Percentiles rank a stretch among this genome's conserved stretches.
Conservation (phyloP, 2,797 vertebrate genomes). For the Spinus olivaceus region DNA sequence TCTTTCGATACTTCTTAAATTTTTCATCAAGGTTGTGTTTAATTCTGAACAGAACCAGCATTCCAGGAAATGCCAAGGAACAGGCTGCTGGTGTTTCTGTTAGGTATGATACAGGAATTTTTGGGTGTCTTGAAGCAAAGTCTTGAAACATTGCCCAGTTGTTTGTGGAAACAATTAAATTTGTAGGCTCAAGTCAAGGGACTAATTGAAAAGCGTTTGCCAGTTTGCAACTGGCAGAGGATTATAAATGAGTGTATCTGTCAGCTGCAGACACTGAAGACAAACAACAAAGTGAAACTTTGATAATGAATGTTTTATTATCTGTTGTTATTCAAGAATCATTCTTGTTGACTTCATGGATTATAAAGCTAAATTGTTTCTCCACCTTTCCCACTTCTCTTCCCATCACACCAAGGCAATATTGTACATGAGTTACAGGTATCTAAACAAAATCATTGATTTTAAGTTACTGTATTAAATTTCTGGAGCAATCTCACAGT, state of each 20-base stretch:
- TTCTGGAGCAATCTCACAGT: background rate
- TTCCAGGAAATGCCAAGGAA: background rate
- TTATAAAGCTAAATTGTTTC: conserved; percentile 37
- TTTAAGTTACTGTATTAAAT: background rate
- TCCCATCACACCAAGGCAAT: background rate
- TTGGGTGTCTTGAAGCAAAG: background rate
- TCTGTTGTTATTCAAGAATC: conserved; percentile 27
- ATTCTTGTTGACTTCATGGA: conserved; percentile 29
- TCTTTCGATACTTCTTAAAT: background rate
- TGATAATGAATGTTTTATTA: conserved; percentile 45
- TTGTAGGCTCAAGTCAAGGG: background rate
- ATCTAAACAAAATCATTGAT: background rate
- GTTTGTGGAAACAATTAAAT: conserved; percentile 46
- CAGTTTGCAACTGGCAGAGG: background rate
- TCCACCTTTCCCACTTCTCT: background rate
- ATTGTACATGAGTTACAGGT: background rate
- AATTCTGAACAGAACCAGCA: background rate
- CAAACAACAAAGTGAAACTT: conserved; percentile 28
- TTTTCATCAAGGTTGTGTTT: background rate
- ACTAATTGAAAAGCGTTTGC: conserved; percentile 31
- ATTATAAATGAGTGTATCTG: conserved; percentile 58
- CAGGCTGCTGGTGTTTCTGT: background rate
- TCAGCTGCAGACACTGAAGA: conserved; percentile 48
- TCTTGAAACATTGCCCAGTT: conserved; percentile 22
- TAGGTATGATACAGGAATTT: background rate